These are phyloP conservation scores for Porites lobata DNA, from an alignment of 92 coral and sea anemone genomes.

Conservation along the genomic window DNA sequence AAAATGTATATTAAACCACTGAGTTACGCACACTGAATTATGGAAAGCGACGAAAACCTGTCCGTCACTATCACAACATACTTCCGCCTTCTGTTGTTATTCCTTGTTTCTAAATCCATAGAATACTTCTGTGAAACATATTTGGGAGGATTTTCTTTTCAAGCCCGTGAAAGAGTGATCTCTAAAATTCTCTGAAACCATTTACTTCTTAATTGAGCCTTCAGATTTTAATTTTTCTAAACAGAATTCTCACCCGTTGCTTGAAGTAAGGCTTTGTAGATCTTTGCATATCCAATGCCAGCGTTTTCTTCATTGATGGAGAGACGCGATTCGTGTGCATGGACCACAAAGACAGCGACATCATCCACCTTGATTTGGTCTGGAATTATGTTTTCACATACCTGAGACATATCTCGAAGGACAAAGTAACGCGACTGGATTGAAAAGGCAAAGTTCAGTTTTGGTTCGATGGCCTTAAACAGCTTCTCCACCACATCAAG, in stretches of 20 bases:
- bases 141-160: too few relatives aligned
- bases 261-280: slow-evolving; percentile 47
- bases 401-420: slow-evolving; percentile 51
- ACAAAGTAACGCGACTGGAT: slow-evolving; percentile 43
- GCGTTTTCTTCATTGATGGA: slow-evolving; percentile 67
- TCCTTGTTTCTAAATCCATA: too few relatives aligned
- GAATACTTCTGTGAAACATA: background rate
- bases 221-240: background rate
- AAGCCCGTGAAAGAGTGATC: too few relatives aligned
- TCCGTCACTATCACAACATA: background rate
- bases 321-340: slow-evolving; percentile 73
- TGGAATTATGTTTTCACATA: slow-evolving; percentile 9
- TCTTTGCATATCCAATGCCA: slow-evolving; percentile 57
- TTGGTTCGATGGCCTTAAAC: slow-evolving; percentile 34
- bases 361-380: slow-evolving; percentile 16
- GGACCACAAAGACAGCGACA: slow-evolving; percentile 70
- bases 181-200: too few relatives aligned
- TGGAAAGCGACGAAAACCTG: background rate
- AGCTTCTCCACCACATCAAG: slow-evolving; percentile 62
- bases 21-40: too few relatives aligned
- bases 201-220: background rate
- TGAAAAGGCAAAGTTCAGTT: slow-evolving; percentile 20
- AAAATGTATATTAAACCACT: too few relatives aligned
- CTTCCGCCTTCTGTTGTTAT: background rate
- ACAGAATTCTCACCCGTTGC: slow-evolving; percentile 29